Evolutionary conservation across 2,113 vertebrate genomes (phyloP).

Genomic region (Neolamprologus hecqui): DNA sequence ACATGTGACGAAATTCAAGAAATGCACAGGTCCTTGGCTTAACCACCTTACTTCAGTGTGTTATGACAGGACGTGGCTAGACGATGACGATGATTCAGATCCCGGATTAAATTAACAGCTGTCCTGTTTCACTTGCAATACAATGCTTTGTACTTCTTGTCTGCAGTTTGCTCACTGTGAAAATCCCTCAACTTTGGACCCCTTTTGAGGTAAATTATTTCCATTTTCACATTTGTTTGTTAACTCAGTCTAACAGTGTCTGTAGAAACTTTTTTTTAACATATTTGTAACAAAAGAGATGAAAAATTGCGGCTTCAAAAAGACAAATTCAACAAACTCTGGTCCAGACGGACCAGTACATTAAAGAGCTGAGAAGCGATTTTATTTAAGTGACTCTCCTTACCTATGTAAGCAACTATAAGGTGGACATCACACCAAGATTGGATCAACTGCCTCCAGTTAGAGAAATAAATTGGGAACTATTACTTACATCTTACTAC

Average conservation of each 20-base stretch:
- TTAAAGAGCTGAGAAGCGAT: background rate
- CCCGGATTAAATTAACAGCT: background rate
- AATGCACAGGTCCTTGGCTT: background rate
- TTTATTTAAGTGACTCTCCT: background rate
- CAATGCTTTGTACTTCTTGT: background rate
- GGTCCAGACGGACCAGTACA: background rate
- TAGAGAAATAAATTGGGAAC: background rate
- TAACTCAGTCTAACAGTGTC: background rate
- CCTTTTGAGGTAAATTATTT: background rate
- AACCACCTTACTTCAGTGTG: background rate
- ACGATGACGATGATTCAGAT: background rate
- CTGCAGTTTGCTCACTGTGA: background rate
- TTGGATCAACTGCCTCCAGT: background rate
- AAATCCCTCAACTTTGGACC: background rate
- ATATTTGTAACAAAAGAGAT: background rate
- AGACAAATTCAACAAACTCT: background rate
- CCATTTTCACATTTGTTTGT: background rate
- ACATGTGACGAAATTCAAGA: background rate
- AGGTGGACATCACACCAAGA: background rate
- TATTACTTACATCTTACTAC: background rate
- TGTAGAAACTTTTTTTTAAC: background rate
- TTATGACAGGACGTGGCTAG: background rate
- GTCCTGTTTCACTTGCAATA: background rate
- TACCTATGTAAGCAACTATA: background rate
- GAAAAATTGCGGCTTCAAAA: background rate